A percentile compares a stretch with the other conserved stretches of the same genome.
phyloP scores from a whole-genome alignment of 2,888 invertebrate genomes.

The Eueremaeus valkanovi region DNA sequence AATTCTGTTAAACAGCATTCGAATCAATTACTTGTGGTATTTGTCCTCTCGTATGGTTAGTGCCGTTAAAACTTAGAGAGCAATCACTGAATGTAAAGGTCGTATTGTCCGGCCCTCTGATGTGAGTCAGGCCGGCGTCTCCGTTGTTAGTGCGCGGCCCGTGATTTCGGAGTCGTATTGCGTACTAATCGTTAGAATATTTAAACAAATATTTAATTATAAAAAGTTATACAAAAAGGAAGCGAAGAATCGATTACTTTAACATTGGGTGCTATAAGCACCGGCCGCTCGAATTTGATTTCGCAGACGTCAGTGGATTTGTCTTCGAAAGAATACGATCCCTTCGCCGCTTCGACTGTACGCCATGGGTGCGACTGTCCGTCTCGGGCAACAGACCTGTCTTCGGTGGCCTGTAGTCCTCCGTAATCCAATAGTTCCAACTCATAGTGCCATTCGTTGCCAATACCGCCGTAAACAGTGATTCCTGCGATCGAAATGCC shows the following conservation, averaged over 20 bases:
- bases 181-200: conserved; percentile 65
- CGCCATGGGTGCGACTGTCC: conserved; percentile 64
- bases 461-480: conserved; percentile 82
- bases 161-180: conserved; percentile 77
- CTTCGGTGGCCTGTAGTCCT: background rate
- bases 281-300: conserved; percentile 81
- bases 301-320: conserved; percentile 74
- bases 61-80: conserved; percentile 92
- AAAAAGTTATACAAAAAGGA: background rate
- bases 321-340: conserved; percentile 76
- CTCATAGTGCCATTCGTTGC: conserved; percentile 77
- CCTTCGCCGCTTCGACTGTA: conserved; percentile 75
- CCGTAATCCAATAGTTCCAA: conserved; percentile 70
- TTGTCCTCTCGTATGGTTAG: conserved; percentile 88
- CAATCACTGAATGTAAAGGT: conserved; percentile 85
- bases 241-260: conserved; percentile 9
- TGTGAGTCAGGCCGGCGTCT: conserved; percentile 75
- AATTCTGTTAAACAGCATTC: background rate
- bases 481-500: conserved; percentile 86
- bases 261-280: conserved; percentile 70
- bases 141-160: conserved; percentile 92
- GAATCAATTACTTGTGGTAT: conserved; percentile 64
- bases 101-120: conserved; percentile 88
- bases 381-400: background rate
- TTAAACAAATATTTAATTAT: conserved; percentile 14